Evolutionary conservation across 2,113 vertebrate genomes (phyloP).

Genomic region (Callospermophilus lateralis): DNA sequence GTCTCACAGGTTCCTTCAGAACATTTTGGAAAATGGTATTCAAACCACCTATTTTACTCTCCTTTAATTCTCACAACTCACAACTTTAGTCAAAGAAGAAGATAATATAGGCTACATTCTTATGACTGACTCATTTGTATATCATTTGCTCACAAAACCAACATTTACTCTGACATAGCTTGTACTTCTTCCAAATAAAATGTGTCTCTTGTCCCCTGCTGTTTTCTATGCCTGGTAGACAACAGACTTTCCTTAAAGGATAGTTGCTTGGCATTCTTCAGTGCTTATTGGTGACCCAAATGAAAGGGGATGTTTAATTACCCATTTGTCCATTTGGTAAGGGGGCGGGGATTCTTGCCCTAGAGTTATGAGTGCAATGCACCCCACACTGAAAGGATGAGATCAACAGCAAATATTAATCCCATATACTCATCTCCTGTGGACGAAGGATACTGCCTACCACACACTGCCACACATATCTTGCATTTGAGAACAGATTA

Average conservation of each 20-base stretch:
- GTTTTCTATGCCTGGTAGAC: conserved; percentile 2
- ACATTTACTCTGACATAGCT: conserved; percentile 48
- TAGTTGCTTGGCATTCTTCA: not conserved
- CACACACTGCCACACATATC: not conserved
- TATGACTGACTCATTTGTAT: conserved; percentile 61
- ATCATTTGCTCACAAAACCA: conserved; percentile 33
- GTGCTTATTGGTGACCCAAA: not conserved
- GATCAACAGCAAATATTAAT: not conserved
- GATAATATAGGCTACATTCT: conserved; percentile 9
- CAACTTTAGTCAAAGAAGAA: not conserved
- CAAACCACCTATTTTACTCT: conserved; percentile 48
- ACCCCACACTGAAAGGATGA: not conserved
- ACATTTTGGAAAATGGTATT: conserved; percentile 70
- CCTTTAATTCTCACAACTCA: conserved; percentile 62
- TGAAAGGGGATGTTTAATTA: not conserved
- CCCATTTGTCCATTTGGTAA: not conserved
- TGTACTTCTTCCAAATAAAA: conserved; percentile 60
- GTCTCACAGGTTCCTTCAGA: conserved; percentile 63
- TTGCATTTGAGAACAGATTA: not conserved
- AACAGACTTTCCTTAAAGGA: conserved; percentile 40
- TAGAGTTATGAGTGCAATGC: not conserved
- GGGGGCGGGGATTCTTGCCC: not conserved
- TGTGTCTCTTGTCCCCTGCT: not conserved
- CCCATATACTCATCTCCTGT: not conserved
- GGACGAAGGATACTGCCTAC: not conserved